Evolutionary conservation across 2,888 invertebrate species (phyloP), one percentile per base, ranked within the genome.

Genomic region (Blastobasis lacticolella): DNA sequence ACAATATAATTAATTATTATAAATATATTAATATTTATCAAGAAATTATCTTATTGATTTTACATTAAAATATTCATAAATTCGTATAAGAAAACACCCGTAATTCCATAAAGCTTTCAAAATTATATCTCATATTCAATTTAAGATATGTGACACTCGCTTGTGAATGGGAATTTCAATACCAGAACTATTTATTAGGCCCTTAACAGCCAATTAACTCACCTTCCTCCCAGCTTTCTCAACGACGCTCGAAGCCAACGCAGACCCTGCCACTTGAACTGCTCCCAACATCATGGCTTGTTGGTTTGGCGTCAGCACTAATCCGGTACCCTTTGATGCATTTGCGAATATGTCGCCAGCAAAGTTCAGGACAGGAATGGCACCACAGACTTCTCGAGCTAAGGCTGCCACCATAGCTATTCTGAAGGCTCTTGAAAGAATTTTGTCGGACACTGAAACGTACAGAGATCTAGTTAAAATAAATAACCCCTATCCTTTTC

Each of bases 201-300:
- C 23, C 23, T 23, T 3, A 23, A 23, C 1, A 23, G 23, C 23
- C 23, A 23, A 23, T 2, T 23, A 23, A 2, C 23, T 23, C 53
- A 85, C 87, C 78, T 83, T 87, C 43, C 87, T 67, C 0, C 87
- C 87, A 48, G 76, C 66, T 50, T 69, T 81, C 51, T 87, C 87
- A 0, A 87, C 78, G 0, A 82, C 53, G 5, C 76, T 71, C 0
- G 83, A 81, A 0, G 79, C 84, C 1, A 84, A 45, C 0, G 69
- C 53, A 0, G 87, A 78, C 0, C 87, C 87, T 0, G 71, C 56
- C 0, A 87, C 81, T 52, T 86, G 87, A 0, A 87, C 80, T 0
- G 67, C 71, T 2, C 87, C 87, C 8, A 87, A 65, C 67, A 81
- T 62, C 78, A 87, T 87, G 0, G 87, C 84, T 49, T 87, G 87